Percentiles rank a stretch among this genome's conserved stretches.
Evolutionary conservation across 2,113 vertebrate species (phyloP).

Genomic region (Passer domesticus): DNA sequence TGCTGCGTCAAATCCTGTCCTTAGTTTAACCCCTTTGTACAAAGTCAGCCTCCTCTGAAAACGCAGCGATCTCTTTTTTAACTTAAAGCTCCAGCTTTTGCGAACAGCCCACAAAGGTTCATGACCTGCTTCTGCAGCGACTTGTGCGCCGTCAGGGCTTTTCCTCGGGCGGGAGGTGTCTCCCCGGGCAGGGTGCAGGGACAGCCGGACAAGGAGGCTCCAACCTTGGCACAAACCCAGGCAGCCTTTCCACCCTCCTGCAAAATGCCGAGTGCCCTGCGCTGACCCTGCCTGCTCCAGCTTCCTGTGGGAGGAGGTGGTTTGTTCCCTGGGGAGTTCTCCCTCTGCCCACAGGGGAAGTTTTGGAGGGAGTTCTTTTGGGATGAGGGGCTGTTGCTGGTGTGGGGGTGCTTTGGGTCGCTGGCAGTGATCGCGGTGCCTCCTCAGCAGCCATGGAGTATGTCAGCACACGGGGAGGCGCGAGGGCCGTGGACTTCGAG

Average conservation of each 20-base stretch:
- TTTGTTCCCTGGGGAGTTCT: neutral
- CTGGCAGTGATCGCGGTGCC: neutral
- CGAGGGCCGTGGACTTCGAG: conserved; percentile 72
- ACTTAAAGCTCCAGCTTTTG: neutral
- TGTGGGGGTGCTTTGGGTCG: neutral
- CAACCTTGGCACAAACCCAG: neutral
- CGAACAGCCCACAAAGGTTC: neutral
- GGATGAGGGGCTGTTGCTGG: neutral
- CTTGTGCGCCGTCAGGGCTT: neutral
- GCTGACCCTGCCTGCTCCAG: fast-evolving
- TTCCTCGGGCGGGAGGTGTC: neutral
- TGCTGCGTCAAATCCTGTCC: neutral
- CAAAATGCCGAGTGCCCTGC: fast-evolving
- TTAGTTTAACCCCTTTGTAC: neutral
- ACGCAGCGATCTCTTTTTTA: fast-evolving
- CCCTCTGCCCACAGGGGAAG: neutral
- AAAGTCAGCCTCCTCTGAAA: neutral
- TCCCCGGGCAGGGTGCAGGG: neutral
- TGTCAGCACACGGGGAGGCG: conserved; percentile 83
- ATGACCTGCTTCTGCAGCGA: neutral
- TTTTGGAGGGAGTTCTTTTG: neutral
- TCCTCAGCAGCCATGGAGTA: conserved; percentile 77
- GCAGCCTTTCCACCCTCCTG: neutral
- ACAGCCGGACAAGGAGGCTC: fast-evolving
- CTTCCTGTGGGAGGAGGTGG: neutral